Conservation (phyloP, 2,113 vertebrate species). For the Coracopsis vasa region DNA sequence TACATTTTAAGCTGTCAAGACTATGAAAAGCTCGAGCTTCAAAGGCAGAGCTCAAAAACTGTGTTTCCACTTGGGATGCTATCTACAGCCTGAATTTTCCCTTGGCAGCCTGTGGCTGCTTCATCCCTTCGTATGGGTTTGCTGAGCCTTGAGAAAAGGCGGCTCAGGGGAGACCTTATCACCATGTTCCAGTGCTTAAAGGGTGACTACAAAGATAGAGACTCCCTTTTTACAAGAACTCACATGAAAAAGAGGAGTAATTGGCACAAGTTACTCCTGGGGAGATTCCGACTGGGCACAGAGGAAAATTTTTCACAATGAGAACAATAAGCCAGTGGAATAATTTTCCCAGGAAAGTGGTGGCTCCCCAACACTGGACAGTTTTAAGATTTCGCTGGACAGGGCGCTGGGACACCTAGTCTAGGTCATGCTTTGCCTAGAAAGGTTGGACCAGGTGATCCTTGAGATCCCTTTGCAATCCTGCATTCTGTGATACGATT, state of each 20-base stretch:
- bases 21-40: accelerated
- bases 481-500: not conserved
- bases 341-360: not conserved
- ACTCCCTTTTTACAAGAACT: not conserved
- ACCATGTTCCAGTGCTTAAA: not conserved
- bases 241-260: not conserved
- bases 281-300: not conserved
- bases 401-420: not conserved
- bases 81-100: not conserved
- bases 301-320: not conserved
- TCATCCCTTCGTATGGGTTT: not conserved
- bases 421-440: not conserved
- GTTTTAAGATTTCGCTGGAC: not conserved
- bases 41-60: not conserved
- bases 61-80: not conserved
- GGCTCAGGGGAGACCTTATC: not conserved
- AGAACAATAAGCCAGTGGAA: not conserved
- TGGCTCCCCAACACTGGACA: not conserved
- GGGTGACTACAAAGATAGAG: not conserved
- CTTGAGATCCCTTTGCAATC: not conserved
- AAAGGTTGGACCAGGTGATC: not conserved
- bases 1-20: not conserved
- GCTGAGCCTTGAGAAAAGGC: not conserved
- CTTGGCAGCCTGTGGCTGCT: not conserved
- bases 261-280: not conserved